Base-by-base conservation (phyloP, 2,888 invertebrate genomes). In the Sylvicola cinctus region DNA sequence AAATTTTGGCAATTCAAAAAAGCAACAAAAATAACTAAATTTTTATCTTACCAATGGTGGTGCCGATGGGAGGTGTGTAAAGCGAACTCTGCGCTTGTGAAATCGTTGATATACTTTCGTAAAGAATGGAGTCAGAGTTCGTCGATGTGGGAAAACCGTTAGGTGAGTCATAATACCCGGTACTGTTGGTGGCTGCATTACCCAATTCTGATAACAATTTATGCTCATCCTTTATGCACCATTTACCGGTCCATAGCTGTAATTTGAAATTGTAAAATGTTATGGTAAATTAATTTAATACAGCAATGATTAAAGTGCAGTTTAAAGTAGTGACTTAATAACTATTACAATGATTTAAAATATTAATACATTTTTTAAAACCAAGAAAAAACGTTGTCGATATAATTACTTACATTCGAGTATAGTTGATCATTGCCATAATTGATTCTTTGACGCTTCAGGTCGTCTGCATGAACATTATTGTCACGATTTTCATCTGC, bases 141-240 rank as follows among this genome's bases (percentile, higher is more conserved):
- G 39, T 40, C 4, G 44, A 44, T 34, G 43, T 43, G 38, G 29
- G 42, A 40, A 36, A 44, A 35, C 50, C 58, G 14, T 34, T 54
- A 43, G 70, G 61, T 6, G 63, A 52, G 40, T 75, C 75, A 29
- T 74, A 67, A 47, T 65, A 66, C 31, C 58, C 45, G 37, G 44
- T 20, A 32, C 29, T 62, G 35, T 61, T 55, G 36, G 54, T 55
- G 33, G 64, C 64, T 27, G 65, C 60, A 42, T 68, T 67, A 17
- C 80, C 79, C 31, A 85, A 64, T 55, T 85, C 85, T 32, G 81
- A 81, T 41, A 85, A 61, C 33, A 85, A 60, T 60, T 85, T 85
- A 62, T 84, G 83, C 52, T 85, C 84, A 57, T 87, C 85, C 58
- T 87, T 85, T 51, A 85, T 74, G 58, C 79, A 80, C 85, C 85